A percentile compares a stretch with the other conserved stretches of the same genome.
Evolutionary conservation across 2,113 vertebrate species (phyloP).

Genomic region (Heliornis fulica): DNA sequence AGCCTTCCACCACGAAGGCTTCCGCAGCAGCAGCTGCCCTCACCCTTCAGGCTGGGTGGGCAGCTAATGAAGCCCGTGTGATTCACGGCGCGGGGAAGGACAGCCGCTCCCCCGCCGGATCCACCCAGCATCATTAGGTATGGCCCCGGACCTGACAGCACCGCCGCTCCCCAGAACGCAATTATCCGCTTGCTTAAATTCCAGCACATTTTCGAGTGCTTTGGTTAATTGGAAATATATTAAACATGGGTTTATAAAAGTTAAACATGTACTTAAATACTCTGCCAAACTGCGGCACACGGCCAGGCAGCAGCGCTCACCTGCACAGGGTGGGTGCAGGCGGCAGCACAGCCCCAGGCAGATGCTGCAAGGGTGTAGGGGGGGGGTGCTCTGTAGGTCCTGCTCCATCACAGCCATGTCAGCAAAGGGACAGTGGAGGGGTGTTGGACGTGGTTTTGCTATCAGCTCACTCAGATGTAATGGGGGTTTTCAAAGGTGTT

Average conservation of each 20-base stretch:
- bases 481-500: neutral
- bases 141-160: accelerated
- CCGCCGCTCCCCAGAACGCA: neutral
- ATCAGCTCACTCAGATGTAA: neutral
- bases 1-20: neutral
- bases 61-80: neutral
- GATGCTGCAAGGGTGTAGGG: too few relatives aligned
- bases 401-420: neutral
- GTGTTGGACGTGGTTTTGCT: neutral
- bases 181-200: neutral
- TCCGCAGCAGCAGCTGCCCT: neutral
- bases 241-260: neutral
- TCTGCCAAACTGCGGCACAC: accelerated
- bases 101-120: neutral
- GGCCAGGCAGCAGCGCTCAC: neutral
- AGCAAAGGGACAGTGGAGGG: neutral
- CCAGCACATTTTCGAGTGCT: neutral
- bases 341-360: neutral
- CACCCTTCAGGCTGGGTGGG: neutral
- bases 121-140: neutral
- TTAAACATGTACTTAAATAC: neutral
- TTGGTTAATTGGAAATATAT: neutral
- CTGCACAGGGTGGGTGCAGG: accelerated
- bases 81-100: neutral
- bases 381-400: neutral